These are phyloP conservation scores for Myotis brandtii DNA, from an alignment of 2,113 vertebrate genomes.

Conservation along the genomic window DNA sequence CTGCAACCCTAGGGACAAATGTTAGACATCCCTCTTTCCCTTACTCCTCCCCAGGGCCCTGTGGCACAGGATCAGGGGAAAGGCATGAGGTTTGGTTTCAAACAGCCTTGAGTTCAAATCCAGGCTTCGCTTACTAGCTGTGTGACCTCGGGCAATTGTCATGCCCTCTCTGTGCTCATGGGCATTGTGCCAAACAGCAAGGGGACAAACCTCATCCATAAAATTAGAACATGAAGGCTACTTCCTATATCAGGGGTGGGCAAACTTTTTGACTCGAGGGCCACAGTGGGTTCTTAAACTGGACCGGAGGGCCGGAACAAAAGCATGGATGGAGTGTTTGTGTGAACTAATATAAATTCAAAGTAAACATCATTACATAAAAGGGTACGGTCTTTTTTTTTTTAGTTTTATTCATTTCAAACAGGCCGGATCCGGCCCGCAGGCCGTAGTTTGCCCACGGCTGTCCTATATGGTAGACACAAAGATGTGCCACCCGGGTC, in stretches of 20 bases:
- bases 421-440: too few relatives aligned
- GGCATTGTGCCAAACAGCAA: too few relatives aligned
- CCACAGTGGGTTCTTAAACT: too few relatives aligned
- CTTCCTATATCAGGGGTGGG: background rate
- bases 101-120: background rate
- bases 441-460: too few relatives aligned
- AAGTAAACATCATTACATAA: too few relatives aligned
- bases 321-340: too few relatives aligned
- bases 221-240: background rate
- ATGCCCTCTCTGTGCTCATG: background rate
- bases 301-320: too few relatives aligned
- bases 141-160: background rate
- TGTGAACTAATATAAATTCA: too few relatives aligned
- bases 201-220: background rate
- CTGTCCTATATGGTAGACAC: background rate
- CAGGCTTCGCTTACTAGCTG: background rate
- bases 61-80: background rate
- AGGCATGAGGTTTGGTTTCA: background rate
- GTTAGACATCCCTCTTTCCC: background rate
- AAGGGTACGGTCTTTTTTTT: too few relatives aligned
- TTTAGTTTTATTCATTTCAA: too few relatives aligned
- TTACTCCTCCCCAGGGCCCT: background rate
- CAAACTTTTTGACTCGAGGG: too few relatives aligned
- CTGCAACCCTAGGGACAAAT: background rate
- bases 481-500: background rate